Percentiles rank a stretch among this genome's conserved stretches.
phyloP scores from a whole-genome alignment of 2,113 vertebrate genomes.

The Microcebus jonahi region DNA sequence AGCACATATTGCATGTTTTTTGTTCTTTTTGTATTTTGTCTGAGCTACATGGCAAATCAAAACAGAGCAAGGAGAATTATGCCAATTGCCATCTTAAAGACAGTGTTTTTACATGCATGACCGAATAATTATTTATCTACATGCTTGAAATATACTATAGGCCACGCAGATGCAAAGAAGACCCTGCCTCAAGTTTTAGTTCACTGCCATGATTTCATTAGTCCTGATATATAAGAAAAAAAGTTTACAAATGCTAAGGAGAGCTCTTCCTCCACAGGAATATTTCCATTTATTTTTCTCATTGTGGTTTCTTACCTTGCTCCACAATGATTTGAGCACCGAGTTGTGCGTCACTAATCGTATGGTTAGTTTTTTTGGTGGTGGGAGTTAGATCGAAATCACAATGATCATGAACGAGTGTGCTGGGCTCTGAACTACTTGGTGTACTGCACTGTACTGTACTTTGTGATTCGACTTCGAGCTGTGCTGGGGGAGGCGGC shows the following conservation, averaged over 20 bases:
- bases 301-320: background rate
- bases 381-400: constrained; percentile 41
- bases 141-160: background rate
- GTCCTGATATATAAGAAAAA: constrained; percentile 54
- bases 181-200: background rate
- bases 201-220: background rate
- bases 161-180: background rate
- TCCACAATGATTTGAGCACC: constrained; percentile 51
- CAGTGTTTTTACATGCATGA: background rate
- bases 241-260: constrained; percentile 39
- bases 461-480: constrained; percentile 86
- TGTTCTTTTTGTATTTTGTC: constrained; percentile 2
- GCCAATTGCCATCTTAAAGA: background rate
- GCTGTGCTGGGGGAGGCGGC: constrained; percentile 83
- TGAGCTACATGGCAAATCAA: background rate
- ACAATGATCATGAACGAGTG: background rate
- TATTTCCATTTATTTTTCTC: constrained; percentile 57
- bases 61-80: background rate
- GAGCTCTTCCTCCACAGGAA: background rate
- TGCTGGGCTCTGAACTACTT: constrained; percentile 74
- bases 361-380: constrained; percentile 44
- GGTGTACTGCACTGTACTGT: constrained; percentile 86
- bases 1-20: background rate
- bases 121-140: background rate
- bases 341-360: constrained; percentile 71